A percentile compares a stretch with the other conserved stretches of the same genome.
Conservation (phyloP, 2,888 invertebrate genomes). For the Glaucopsyche alexis region DNA sequence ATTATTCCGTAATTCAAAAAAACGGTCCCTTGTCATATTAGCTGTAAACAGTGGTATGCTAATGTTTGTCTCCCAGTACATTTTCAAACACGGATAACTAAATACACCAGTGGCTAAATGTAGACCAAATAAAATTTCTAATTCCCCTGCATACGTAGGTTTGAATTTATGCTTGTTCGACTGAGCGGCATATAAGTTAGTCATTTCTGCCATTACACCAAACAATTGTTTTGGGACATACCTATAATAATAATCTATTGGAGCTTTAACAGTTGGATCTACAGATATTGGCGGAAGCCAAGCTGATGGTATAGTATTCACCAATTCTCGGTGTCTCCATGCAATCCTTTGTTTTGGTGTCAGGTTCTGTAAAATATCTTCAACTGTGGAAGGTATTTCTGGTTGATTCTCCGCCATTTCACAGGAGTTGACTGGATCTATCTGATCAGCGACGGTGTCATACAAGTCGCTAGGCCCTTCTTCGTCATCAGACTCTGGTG, state of each 20-base stretch:
- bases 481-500: slow-evolving; percentile 39
- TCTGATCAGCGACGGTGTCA: slow-evolving; percentile 33
- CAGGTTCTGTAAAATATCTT: slow-evolving; percentile 38
- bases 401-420: slow-evolving; percentile 33
- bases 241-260: slow-evolving; percentile 41
- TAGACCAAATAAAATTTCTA: slow-evolving; percentile 41
- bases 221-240: slow-evolving; percentile 42
- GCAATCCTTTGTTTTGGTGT: slow-evolving; percentile 40
- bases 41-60: slow-evolving; percentile 40
- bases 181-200: slow-evolving; percentile 41
- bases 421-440: slow-evolving; percentile 33
- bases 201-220: slow-evolving; percentile 42
- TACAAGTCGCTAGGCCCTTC: slow-evolving; percentile 38
- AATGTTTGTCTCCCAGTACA: slow-evolving; percentile 41
- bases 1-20: slow-evolving; percentile 42
- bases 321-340: slow-evolving; percentile 40
- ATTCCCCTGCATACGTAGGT: slow-evolving; percentile 39
- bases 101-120: slow-evolving; percentile 42
- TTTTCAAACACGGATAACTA: slow-evolving; percentile 41
- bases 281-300: slow-evolving; percentile 41
- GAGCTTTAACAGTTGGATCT: slow-evolving; percentile 40
- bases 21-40: slow-evolving; percentile 43
- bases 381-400: slow-evolving; percentile 35
- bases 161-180: slow-evolving; percentile 37
- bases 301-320: slow-evolving; percentile 40